Conservation (phyloP, 2,113 vertebrate species). For the Eupsittula cactorum region DNA sequence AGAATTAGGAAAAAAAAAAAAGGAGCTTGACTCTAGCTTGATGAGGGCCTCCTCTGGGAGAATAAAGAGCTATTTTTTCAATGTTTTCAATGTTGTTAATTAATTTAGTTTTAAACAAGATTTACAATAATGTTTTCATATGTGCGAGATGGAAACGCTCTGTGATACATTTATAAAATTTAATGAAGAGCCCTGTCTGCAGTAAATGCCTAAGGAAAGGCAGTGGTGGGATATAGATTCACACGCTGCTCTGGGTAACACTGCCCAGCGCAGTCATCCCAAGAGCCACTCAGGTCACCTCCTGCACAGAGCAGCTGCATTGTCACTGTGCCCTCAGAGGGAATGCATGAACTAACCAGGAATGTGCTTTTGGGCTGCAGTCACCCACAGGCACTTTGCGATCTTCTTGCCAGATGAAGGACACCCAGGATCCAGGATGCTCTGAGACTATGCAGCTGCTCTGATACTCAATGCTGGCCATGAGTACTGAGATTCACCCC, state of each 20-base stretch:
- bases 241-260: rapidly evolving
- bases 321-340: not conserved
- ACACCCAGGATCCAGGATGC: not conserved
- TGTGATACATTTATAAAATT: not conserved
- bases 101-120: not conserved
- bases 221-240: not conserved
- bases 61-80: not conserved
- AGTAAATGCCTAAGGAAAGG: not conserved
- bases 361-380: not conserved
- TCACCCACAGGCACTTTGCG: not conserved
- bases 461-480: not conserved
- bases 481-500: not conserved
- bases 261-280: not conserved
- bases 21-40: not conserved
- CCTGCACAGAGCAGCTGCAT: rapidly evolving
- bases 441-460: not conserved
- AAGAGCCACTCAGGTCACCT: rapidly evolving
- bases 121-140: not conserved
- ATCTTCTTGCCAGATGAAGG: not conserved
- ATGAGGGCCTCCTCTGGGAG: not conserved
- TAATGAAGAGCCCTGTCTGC: not conserved
- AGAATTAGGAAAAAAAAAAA: not conserved
- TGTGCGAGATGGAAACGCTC: not conserved
- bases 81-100: not conserved
- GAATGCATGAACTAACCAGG: rapidly evolving